A percentile compares a stretch with the other conserved stretches of the same genome.
Conservation (phyloP, 2,113 vertebrate genomes). For the Shinisaurus crocodilurus region DNA sequence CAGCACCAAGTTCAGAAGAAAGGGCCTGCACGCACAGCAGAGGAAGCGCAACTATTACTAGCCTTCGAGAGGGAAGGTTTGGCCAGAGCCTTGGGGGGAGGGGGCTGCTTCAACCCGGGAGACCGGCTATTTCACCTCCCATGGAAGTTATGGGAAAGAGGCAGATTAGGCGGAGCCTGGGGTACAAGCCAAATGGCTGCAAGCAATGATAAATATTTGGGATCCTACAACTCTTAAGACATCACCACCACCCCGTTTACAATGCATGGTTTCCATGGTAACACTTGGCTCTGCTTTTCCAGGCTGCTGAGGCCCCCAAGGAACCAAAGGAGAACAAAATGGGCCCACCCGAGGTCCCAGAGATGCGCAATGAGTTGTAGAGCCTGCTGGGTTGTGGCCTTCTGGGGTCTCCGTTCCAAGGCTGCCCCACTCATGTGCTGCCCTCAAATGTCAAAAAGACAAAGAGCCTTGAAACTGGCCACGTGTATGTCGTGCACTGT, state of each 20-base stretch:
- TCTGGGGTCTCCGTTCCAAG: rapidly evolving
- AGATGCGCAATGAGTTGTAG: conserved; percentile 63
- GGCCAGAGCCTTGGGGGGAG: too few species aligned
- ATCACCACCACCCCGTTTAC: too few species aligned
- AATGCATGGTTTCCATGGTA: not conserved
- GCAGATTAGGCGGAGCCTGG: too few species aligned
- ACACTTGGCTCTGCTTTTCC: conserved; percentile 4
- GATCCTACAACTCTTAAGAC: not conserved
- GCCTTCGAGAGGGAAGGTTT: not conserved
- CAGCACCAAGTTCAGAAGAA: too few species aligned
- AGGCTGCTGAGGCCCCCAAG: conserved; percentile 28
- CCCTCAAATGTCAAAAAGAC: not conserved
- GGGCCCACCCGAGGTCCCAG: rapidly evolving
- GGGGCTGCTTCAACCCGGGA: too few species aligned
- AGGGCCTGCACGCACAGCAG: too few species aligned
- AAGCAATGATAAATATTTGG: not conserved
- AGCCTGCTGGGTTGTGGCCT: rapidly evolving
- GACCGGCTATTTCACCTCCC: too few species aligned
- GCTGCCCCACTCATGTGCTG: not conserved
- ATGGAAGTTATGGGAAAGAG: too few species aligned
- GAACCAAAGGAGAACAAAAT: not conserved
- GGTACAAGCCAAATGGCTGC: not conserved
- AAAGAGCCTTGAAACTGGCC: not conserved
- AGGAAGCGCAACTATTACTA: too few species aligned
- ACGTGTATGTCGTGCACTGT: rapidly evolving